phyloP scores from a whole-genome alignment of 2,797 vertebrate genomes.

The Crenichthys baileyi region DNA sequence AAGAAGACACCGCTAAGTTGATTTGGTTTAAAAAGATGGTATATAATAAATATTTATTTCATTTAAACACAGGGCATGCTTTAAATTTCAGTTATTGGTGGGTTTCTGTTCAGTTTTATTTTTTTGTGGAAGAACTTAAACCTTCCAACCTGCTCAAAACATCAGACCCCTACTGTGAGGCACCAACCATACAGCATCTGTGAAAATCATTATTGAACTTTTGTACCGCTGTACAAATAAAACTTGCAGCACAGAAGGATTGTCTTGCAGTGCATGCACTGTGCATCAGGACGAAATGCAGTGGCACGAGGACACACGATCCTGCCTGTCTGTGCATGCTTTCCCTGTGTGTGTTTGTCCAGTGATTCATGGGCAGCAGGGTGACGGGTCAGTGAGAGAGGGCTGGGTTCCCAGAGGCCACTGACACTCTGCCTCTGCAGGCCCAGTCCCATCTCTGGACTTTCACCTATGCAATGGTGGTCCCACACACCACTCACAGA shows the following conservation, averaged over 20 bases:
- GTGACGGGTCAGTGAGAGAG: constrained; percentile 62
- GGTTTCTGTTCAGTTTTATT: constrained; percentile 16
- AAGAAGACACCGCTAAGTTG: constrained; percentile 25
- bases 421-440: constrained; percentile 50
- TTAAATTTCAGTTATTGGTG: constrained; percentile 45
- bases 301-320: constrained; percentile 28
- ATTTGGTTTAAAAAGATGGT: constrained; percentile 26
- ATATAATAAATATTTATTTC: constrained; percentile 30
- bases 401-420: constrained; percentile 53
- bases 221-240: constrained; percentile 42
- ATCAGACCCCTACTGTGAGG: constrained; percentile 40
- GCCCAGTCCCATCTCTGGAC: constrained; percentile 51
- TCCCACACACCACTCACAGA: constrained; percentile 24
- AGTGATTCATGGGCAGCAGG: constrained; percentile 60
- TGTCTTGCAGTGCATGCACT: constrained; percentile 40
- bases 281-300: background rate
- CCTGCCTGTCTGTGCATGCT: constrained; percentile 55
- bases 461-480: constrained; percentile 49
- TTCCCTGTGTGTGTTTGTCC: constrained; percentile 37
- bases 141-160: constrained; percentile 46
- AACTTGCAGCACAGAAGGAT: constrained; percentile 26
- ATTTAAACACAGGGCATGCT: constrained; percentile 31
- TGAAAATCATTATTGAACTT: constrained; percentile 54
- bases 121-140: constrained; percentile 41
- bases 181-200: constrained; percentile 34